Percentiles rank a stretch among this genome's conserved stretches.
phyloP scores from a whole-genome alignment of 2,888 invertebrate species.

The Mimachlamys varia region DNA sequence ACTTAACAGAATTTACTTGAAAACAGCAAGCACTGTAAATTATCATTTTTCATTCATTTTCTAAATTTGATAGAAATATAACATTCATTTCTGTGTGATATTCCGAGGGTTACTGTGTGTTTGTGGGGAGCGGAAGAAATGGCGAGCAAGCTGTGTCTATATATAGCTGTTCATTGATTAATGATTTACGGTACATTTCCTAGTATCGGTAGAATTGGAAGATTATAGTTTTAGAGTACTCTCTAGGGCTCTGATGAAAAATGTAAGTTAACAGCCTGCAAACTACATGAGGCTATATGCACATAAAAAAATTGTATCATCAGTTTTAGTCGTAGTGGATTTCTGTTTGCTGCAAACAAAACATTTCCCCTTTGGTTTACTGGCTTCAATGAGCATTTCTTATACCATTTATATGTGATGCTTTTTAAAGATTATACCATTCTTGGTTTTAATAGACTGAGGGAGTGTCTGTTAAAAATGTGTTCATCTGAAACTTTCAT shows the following conservation, averaged over 20 bases:
- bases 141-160: not conserved
- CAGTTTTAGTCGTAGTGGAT: not conserved
- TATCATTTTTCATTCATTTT: too few species aligned
- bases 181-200: conserved; percentile 2
- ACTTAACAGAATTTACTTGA: too few species aligned
- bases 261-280: not conserved
- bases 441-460: too few species aligned
- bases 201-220: not conserved
- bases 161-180: not conserved
- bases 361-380: too few species aligned
- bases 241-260: not conserved
- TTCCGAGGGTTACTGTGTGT: not conserved
- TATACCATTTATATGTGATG: too few species aligned
- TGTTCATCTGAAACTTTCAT: too few species aligned
- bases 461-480: too few species aligned
- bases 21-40: too few species aligned
- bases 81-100: too few species aligned
- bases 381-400: too few species aligned
- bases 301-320: not conserved
- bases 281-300: not conserved
- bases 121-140: not conserved
- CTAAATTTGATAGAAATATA: too few species aligned
- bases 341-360: not conserved
- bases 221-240: conserved; percentile 5
- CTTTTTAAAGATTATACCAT: too few species aligned